phyloP scores from a whole-genome alignment of 2,797 vertebrate species.

The Threskiornis aethiopicus region DNA sequence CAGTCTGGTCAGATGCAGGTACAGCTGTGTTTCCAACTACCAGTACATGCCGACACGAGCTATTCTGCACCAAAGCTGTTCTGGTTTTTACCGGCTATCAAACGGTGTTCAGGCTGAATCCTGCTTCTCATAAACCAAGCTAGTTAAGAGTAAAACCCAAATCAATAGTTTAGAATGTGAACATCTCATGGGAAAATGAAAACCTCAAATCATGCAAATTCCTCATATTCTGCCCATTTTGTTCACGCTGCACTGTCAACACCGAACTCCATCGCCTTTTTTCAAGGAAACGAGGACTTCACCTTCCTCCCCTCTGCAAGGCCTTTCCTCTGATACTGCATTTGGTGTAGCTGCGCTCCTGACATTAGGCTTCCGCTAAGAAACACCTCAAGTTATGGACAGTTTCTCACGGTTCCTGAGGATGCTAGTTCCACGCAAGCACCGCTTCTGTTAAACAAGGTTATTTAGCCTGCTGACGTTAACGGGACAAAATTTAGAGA shows the following conservation, averaged over 20 bases:
- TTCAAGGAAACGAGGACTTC: neutral
- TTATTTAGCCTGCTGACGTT: rapidly evolving
- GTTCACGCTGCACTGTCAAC: no score
- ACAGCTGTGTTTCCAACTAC: neutral
- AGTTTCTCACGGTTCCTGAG: neutral
- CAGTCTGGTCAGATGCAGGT: rapidly evolving
- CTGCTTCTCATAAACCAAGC: neutral
- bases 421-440: neutral
- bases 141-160: neutral
- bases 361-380: no score
- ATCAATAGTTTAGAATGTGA: neutral
- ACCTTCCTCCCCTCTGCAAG: neutral
- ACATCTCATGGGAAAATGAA: neutral
- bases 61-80: neutral
- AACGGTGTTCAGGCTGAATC: neutral
- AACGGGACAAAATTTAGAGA: no score
- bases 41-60: rapidly evolving
- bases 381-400: no score
- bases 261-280: neutral
- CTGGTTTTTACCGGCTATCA: neutral
- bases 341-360: rapidly evolving
- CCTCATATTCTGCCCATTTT: neutral
- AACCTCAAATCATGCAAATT: rapidly evolving
- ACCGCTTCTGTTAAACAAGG: rapidly evolving
- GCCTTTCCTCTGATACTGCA: neutral